Evolutionary conservation across 2,113 vertebrate species (phyloP), one percentile per base, ranked within the genome.

Genomic region (Macrotis lagotis): DNA sequence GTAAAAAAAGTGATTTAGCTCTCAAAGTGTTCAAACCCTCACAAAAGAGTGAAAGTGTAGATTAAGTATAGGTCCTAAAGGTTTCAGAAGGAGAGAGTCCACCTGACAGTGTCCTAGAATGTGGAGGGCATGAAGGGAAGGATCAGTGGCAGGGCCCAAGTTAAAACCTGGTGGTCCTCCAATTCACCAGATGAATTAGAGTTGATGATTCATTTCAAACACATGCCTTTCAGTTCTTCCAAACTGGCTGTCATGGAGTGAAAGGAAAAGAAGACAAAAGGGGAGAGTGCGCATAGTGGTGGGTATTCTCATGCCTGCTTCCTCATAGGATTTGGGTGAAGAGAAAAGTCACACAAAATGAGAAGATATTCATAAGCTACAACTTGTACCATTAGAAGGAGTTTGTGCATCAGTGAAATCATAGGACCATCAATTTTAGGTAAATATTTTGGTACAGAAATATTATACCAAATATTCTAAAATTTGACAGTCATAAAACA

Each of bases 401-500:
- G 19, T 83, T 44, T 83, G n/a, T 44, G 66, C 66, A 83, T 83
- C 66, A 83, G 6, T 44, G 19, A 83, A 83, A 83, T 24, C 37
- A 19, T 44, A 44, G n/a, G 66, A 83, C 66, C n/a, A 83, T 83
- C n/a, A 83, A 83, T 83, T 83, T 83, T 83, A 44, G 2, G 7
- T 83, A 83, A 44, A 83, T 83, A 44, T 83, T 37, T 83, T 83
- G 66, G 3, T 83, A 52, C 96, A 91, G 52, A 93, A 94, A 97
- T 94, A 31, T 96, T 93, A 94, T 93, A 94, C 48, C 88, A 97
- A 97, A 92, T 95, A 96, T 94, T 96, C 88, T 94, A 48, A 94
- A 94, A 50, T 94, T 50, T 90, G 74, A 97, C 83, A 0, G 0
- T 96, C 92, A 96, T 66, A 94, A 95, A 96, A 94, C 89, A 97